Evolutionary conservation across 1,140 invertebrate genomes (phyloP).

Genomic region (Delia radicum): DNA sequence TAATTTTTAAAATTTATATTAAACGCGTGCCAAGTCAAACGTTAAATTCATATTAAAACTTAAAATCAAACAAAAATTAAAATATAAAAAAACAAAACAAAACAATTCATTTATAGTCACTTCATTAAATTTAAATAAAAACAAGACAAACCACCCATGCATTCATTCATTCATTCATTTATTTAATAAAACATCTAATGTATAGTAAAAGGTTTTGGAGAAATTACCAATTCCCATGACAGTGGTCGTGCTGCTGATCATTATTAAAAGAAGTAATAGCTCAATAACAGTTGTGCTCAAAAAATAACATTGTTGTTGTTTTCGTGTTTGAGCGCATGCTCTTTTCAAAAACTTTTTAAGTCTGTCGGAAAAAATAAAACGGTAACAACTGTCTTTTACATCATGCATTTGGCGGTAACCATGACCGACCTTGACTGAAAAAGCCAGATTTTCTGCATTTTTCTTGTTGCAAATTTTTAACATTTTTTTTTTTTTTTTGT

Average conservation of each 20-base stretch:
- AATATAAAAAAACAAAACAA: background rate
- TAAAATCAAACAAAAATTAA: background rate
- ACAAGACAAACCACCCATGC: background rate
- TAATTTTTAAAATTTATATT: too few species aligned
- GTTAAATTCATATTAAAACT: background rate
- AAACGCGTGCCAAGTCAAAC: background rate
- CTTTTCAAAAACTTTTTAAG: background rate
- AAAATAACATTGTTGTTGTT: background rate
- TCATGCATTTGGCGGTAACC: background rate
- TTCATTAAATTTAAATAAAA: too few species aligned
- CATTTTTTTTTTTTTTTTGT: background rate
- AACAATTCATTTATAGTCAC: background rate
- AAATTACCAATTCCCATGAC: conserved; percentile 16
- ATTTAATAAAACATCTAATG: background rate
- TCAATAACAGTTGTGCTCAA: conserved; percentile 3
- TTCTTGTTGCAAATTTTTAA: background rate
- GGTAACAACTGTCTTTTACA: background rate
- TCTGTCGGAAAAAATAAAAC: background rate
- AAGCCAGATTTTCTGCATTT: background rate
- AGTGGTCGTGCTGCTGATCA: background rate
- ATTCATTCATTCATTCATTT: background rate
- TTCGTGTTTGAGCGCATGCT: background rate
- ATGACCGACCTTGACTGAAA: conserved; percentile 12
- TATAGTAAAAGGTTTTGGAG: background rate
- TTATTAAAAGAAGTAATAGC: background rate